Evolutionary conservation across 2,797 vertebrate species (phyloP).

Genomic region (Halcyon leucocephala): DNA sequence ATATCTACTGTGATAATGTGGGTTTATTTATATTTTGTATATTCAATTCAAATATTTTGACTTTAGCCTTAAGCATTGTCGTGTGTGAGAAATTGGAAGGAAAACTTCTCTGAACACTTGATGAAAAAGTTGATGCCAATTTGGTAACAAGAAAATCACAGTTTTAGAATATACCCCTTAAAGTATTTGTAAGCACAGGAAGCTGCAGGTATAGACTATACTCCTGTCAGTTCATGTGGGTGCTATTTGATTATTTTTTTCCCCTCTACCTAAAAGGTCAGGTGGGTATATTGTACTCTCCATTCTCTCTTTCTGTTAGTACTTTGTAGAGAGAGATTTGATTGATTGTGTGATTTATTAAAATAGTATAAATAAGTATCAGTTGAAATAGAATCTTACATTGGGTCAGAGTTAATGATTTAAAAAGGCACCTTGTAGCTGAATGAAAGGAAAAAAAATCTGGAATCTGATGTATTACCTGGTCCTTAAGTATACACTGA

Average conservation of each 20-base stretch:
- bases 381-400: background rate
- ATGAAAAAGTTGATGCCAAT: background rate
- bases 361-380: background rate
- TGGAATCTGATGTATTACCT: background rate
- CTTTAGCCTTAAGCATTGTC: background rate
- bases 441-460: background rate
- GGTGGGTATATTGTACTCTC: background rate
- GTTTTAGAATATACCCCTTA: background rate
- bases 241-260: background rate
- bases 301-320: background rate
- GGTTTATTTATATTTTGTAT: slow-evolving; percentile 36
- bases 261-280: background rate
- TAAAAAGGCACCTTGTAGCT: background rate
- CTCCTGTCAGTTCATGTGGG: background rate
- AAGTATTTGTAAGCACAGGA: background rate
- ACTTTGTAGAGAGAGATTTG: background rate
- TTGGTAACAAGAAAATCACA: background rate
- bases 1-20: background rate
- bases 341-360: background rate
- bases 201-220: background rate
- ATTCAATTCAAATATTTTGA: slow-evolving; percentile 38
- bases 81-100: background rate
- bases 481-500: background rate
- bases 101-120: background rate
- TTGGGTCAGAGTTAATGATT: background rate